A percentile compares a stretch with the other conserved stretches of the same genome.
Evolutionary conservation across 2,797 vertebrate species (phyloP).

Genomic region (Sebastes hubbsi): DNA sequence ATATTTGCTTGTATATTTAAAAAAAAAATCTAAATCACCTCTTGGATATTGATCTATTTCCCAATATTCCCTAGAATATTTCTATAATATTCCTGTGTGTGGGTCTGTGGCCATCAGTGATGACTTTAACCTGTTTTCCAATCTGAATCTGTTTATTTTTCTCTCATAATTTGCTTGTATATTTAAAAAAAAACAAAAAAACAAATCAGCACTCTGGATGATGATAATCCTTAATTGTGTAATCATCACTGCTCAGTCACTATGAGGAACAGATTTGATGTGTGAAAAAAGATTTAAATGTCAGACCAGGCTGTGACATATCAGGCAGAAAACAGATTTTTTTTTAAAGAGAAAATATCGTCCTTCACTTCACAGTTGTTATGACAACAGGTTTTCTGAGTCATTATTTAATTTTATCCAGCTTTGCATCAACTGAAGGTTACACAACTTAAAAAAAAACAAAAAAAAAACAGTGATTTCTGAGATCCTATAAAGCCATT

Average conservation of each 20-base stretch:
- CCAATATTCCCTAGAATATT: no score
- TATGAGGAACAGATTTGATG: not conserved
- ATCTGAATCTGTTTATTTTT: not conserved
- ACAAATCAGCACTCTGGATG: not conserved
- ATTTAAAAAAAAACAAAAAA: no score
- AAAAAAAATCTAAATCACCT: not conserved
- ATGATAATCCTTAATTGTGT: not conserved
- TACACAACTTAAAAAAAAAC: not conserved
- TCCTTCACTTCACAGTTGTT: slow-evolving; percentile 57
- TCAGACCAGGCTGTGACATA: not conserved
- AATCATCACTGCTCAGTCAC: not conserved
- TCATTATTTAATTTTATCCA: slow-evolving; percentile 13
- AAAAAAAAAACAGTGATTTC: not conserved
- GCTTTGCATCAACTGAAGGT: not conserved
- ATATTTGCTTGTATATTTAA: not conserved
- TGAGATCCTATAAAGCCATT: not conserved
- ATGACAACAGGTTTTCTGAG: slow-evolving; percentile 68
- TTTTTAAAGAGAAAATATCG: not conserved
- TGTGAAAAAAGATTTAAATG: not conserved
- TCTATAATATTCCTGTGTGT: not conserved
- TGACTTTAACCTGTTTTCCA: not conserved
- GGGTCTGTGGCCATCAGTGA: not conserved
- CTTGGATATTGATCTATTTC: no score
- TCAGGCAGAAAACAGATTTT: not conserved
- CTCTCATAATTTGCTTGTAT: not conserved